Conservation (phyloP, 1,140 invertebrate species). For the Samia ricini region DNA sequence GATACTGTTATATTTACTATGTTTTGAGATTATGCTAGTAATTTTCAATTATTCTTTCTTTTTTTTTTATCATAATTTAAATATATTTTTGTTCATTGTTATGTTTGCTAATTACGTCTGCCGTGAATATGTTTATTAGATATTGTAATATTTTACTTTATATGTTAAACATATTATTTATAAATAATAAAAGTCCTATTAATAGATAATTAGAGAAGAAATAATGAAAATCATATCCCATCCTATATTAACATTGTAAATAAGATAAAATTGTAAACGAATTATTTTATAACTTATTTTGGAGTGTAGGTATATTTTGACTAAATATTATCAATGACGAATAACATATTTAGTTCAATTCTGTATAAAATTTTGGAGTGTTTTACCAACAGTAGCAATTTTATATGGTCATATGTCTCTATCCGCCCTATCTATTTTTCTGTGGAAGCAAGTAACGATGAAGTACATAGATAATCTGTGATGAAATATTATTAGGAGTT, state of each 20-base stretch:
- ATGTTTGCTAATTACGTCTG: conserved; percentile 65
- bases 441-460: conserved; percentile 52
- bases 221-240: conserved; percentile 55
- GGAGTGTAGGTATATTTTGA: conserved; percentile 28
- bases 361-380: conserved; percentile 44
- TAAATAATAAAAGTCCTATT: conserved; percentile 17
- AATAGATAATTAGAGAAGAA: conserved; percentile 30
- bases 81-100: conserved; percentile 64
- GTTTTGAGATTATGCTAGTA: conserved; percentile 64
- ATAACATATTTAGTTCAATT: conserved; percentile 19
- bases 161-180: conserved; percentile 51
- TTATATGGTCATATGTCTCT: conserved; percentile 45
- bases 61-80: conserved; percentile 3
- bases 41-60: conserved; percentile 31
- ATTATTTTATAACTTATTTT: conserved; percentile 64
- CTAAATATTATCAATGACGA: conserved; percentile 29
- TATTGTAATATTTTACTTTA: conserved; percentile 55
- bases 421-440: conserved; percentile 56
- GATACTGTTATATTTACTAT: conserved; percentile 25
- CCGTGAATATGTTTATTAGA: conserved; percentile 51
- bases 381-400: conserved; percentile 41
- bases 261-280: conserved; percentile 58
- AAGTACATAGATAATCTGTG: conserved; percentile 75
- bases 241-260: conserved; percentile 61
- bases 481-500: conserved; percentile 64